These are phyloP conservation scores for Netelia virgata DNA, from an alignment of 2,888 invertebrate species.

Conservation along the genomic window DNA sequence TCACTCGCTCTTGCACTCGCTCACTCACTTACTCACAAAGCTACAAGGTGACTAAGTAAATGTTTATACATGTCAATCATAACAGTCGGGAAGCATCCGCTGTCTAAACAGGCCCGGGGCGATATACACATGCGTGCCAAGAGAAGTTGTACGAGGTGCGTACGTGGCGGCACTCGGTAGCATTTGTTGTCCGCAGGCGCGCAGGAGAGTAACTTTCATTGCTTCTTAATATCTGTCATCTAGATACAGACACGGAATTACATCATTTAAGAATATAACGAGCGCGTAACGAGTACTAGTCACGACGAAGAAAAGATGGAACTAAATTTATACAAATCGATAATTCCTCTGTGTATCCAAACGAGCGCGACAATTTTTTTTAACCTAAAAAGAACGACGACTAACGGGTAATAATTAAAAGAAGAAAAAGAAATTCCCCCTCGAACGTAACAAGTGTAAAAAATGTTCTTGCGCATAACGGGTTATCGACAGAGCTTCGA, in stretches of 20 bases:
- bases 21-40: constrained; percentile 60
- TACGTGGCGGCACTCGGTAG: constrained; percentile 70
- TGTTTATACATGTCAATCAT: constrained; percentile 80
- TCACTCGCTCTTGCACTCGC: constrained; percentile 1
- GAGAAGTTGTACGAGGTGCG: constrained; percentile 25
- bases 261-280: no score
- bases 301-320: no score
- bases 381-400: no score
- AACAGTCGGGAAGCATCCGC: constrained; percentile 75
- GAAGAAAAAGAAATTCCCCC: no score
- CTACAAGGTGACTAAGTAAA: constrained; percentile 79
- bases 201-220: constrained; percentile 71
- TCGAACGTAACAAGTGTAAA: no score
- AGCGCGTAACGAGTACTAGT: no score
- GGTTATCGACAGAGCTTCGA: no score
- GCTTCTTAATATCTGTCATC: constrained; percentile 69
- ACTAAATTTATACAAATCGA: no score
- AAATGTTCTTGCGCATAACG: no score
- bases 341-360: no score
- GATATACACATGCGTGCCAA: constrained; percentile 9
- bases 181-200: constrained; percentile 67
- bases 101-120: constrained; percentile 77
- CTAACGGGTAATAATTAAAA: no score
- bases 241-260: constrained; percentile 48
- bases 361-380: no score